Percentiles rank a stretch among this genome's conserved stretches.
Evolutionary conservation across 2,888 invertebrate genomes (phyloP).

Genomic region (Nomada fabriciana): DNA sequence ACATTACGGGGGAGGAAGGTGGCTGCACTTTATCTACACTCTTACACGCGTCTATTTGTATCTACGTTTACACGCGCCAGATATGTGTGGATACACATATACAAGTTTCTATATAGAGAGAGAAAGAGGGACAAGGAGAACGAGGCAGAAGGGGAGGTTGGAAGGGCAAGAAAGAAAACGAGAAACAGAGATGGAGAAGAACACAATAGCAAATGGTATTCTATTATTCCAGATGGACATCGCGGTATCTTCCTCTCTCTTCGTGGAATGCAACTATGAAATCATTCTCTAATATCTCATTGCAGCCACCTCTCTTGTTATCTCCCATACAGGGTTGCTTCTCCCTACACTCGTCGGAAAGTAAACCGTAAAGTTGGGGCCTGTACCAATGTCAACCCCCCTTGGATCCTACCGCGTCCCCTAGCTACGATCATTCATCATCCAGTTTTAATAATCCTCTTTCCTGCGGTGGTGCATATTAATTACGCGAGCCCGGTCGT

Average conservation of each 20-base stretch:
- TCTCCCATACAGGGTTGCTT: slow-evolving; percentile 33
- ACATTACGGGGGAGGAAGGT: slow-evolving; percentile 55
- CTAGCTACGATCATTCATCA: slow-evolving; percentile 76
- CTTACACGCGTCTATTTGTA: slow-evolving; percentile 49
- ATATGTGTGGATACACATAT: slow-evolving; percentile 29
- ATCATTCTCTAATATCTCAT: slow-evolving; percentile 81
- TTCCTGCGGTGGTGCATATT: slow-evolving; percentile 72
- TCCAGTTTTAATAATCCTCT: slow-evolving; percentile 78
- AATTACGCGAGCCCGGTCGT: slow-evolving; percentile 63
- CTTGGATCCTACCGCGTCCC: slow-evolving; percentile 51
- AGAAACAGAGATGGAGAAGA: slow-evolving; percentile 51
- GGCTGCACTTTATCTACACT: slow-evolving; percentile 55
- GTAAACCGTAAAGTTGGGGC: slow-evolving; percentile 52
- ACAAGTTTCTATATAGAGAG: not conserved
- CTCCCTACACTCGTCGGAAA: slow-evolving; percentile 57
- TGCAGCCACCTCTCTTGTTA: slow-evolving; percentile 59
- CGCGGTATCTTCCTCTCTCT: slow-evolving; percentile 65
- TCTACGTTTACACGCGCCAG: slow-evolving; percentile 38
- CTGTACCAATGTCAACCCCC: slow-evolving; percentile 65
- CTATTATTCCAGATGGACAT: slow-evolving; percentile 83
- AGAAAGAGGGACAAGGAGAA: slow-evolving; percentile 3
- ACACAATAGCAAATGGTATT: slow-evolving; percentile 83
- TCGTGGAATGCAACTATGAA: slow-evolving; percentile 80
- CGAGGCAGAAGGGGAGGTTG: not conserved
- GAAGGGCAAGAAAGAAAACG: slow-evolving; percentile 22